Evolutionary conservation across 2,797 vertebrate species (phyloP).

Genomic region (Lacerta bilineata): DNA sequence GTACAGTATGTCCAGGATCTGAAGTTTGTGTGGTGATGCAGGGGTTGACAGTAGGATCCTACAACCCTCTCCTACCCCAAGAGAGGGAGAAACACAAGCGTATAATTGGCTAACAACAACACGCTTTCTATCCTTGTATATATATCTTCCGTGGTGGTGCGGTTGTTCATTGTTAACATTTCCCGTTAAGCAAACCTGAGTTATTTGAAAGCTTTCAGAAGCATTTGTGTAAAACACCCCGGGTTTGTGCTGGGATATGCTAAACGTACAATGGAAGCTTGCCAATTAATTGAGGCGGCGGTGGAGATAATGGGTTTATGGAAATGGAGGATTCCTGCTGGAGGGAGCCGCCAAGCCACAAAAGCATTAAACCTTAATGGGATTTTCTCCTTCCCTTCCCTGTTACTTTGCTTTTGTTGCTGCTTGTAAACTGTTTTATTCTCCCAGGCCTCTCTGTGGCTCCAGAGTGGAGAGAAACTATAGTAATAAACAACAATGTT

Average conservation of each 20-base stretch:
- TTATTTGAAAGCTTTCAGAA: constrained; percentile 67
- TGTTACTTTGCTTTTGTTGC: constrained; percentile 45
- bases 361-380: constrained; percentile 70
- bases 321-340: constrained; percentile 73
- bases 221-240: constrained; percentile 61
- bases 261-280: constrained; percentile 61
- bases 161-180: constrained; percentile 58
- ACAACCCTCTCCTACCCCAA: too few relatives aligned
- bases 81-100: too few relatives aligned
- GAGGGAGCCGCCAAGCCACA: constrained; percentile 67
- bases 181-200: constrained; percentile 70
- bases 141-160: constrained; percentile 58
- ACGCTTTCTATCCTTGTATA: constrained; percentile 61
- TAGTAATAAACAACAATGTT: not conserved
- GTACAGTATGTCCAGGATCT: too few relatives aligned
- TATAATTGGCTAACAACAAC: not conserved
- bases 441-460: constrained; percentile 36
- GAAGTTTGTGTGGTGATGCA: too few relatives aligned
- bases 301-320: constrained; percentile 75
- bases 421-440: constrained; percentile 47
- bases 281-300: constrained; percentile 72
- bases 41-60: too few relatives aligned
- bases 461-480: not conserved
- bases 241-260: constrained; percentile 60
- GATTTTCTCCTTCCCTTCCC: constrained; percentile 32